Percentiles rank a stretch among this genome's conserved stretches.
Evolutionary conservation across 2,888 invertebrate genomes (phyloP).

Genomic region (Ophioninae sp.): DNA sequence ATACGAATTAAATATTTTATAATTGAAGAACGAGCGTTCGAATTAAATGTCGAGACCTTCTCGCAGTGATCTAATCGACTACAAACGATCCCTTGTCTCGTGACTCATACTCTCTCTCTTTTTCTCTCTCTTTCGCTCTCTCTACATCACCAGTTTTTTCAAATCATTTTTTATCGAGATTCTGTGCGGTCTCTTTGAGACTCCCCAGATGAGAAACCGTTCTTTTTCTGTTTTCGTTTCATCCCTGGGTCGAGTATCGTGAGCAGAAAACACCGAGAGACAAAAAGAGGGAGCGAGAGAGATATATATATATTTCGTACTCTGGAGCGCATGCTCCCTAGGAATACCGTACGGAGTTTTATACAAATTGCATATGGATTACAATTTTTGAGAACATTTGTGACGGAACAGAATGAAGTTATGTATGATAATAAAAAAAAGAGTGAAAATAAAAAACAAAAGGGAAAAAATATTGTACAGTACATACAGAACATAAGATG

Average conservation of each 20-base stretch:
- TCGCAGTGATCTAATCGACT: constrained; percentile 59
- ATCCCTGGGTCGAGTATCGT: constrained; percentile 19
- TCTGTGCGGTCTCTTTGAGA: constrained; percentile 53
- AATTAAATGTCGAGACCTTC: constrained; percentile 38
- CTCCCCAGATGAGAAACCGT: constrained; percentile 47
- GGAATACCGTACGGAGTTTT: no score
- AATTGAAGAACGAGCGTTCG: constrained; percentile 16
- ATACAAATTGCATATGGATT: no score
- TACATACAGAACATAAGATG: no score
- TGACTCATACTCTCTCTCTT: constrained; percentile 52
- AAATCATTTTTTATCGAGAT: constrained; percentile 45
- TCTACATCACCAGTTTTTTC: constrained; percentile 43
- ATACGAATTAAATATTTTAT: constrained; percentile 28
- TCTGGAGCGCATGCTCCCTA: no score
- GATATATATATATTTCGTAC: no score
- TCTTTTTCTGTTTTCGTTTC: constrained; percentile 40
- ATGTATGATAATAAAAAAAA: no score
- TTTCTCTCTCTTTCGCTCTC: constrained; percentile 28
- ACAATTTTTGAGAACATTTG: no score
- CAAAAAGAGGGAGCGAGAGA: neutral
- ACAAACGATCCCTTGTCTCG: constrained; percentile 61
- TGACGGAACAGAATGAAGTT: no score
- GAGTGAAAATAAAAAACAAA: no score
- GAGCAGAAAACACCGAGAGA: constrained; percentile 17
- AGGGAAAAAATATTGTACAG: no score